A percentile compares a stretch with the other conserved stretches of the same genome.
phyloP scores from a whole-genome alignment of 2,113 vertebrate species.

The Marmota flaviventris region DNA sequence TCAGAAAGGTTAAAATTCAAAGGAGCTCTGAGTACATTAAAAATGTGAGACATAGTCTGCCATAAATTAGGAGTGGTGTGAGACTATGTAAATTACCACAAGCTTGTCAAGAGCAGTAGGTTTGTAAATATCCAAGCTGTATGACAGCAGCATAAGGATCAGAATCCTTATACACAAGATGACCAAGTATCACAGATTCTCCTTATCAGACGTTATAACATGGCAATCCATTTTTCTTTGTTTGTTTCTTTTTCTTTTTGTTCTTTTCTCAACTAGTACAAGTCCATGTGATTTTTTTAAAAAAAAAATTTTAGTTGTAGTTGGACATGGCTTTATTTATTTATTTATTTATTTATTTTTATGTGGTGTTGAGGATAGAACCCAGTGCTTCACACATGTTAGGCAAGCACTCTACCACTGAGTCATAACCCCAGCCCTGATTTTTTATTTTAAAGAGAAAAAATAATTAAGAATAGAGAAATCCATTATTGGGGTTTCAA shows the following conservation, averaged over 20 bases:
- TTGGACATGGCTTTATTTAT: no score
- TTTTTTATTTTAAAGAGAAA: neutral
- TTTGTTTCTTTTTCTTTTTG: neutral
- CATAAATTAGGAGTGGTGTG: neutral
- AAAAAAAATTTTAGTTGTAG: no score
- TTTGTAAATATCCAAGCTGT: constrained; percentile 61
- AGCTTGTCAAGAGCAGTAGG: constrained; percentile 35
- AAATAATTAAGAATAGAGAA: neutral
- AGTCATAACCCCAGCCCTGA: no score
- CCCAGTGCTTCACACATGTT: no score
- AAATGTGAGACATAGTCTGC: constrained; percentile 36
- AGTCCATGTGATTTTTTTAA: neutral
- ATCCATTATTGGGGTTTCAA: neutral
- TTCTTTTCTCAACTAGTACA: neutral
- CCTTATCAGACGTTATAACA: neutral
- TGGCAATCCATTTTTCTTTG: neutral
- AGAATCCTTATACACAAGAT: neutral
- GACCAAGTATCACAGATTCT: neutral
- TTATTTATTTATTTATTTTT: no score
- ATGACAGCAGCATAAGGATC: neutral
- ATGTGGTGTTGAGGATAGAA: no score
- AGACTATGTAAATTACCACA: constrained; percentile 39
- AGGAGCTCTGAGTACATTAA: neutral
- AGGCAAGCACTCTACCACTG: no score
- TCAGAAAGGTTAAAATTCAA: neutral